Conservation (phyloP, 2,797 vertebrate genomes). For the Alauda arvensis region DNA sequence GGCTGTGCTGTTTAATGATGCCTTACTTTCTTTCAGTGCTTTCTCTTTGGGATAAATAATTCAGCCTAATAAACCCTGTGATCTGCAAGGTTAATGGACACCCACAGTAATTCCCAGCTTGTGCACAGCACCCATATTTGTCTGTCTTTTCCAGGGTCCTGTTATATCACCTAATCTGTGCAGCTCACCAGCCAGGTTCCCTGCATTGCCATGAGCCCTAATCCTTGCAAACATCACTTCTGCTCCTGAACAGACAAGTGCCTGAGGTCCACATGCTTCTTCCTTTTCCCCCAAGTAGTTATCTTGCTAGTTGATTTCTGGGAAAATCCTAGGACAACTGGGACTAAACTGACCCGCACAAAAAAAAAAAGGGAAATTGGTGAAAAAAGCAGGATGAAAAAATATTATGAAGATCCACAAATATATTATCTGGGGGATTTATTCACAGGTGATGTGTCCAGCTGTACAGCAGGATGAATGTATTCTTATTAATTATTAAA, state of each 20-base stretch:
- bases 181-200: background rate
- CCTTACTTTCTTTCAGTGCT: conserved; percentile 38
- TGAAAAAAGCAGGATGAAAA: background rate
- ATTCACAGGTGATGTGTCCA: conserved; percentile 31
- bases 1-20: conserved; percentile 42
- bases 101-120: conserved; percentile 39
- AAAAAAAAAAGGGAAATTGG: background rate
- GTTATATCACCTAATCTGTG: background rate
- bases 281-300: background rate
- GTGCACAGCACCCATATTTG: background rate
- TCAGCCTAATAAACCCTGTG: conserved; percentile 46
- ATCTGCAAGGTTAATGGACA: conserved; percentile 60
- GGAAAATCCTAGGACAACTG: background rate
- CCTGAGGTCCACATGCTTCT: background rate
- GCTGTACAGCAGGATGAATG: background rate
- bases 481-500: conserved; percentile 50
- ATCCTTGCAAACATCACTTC: background rate
- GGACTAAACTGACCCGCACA: background rate
- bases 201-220: conserved; percentile 1
- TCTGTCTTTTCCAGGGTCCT: background rate
- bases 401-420: background rate
- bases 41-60: conserved; percentile 64
- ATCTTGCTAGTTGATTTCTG: background rate
- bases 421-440: conserved; percentile 17
- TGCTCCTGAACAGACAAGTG: background rate